Conservation (phyloP, 1,140 invertebrate genomes). For the Drosophila melanica region DNA sequence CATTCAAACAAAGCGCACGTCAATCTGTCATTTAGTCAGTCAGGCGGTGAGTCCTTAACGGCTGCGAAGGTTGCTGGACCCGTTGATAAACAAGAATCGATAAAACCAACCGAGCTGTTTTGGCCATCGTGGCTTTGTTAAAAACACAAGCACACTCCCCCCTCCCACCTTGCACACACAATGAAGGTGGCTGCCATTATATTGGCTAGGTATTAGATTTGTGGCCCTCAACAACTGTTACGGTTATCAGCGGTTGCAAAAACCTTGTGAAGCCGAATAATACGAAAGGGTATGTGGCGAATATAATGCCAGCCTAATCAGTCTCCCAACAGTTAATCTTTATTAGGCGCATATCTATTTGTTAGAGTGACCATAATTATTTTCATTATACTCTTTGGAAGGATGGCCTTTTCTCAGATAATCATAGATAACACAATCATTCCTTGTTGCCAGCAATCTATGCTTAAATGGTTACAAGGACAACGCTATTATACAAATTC, state of each 20-base stretch:
- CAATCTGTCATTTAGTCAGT: conserved; percentile 40
- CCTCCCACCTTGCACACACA: no score
- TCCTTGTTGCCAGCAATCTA: conserved; percentile 46
- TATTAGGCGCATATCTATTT: not conserved
- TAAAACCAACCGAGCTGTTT: conserved; percentile 52
- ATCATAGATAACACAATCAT: conserved; percentile 25
- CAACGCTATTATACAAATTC: conserved; percentile 63
- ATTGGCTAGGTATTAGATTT: no score
- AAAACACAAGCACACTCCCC: not conserved
- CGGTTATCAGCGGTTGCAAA: no score
- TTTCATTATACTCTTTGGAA: not conserved
- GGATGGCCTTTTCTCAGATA: not conserved
- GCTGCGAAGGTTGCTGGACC: conserved; percentile 40
- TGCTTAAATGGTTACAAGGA: conserved; percentile 71
- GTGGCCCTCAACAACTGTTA: no score
- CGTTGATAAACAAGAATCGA: conserved; percentile 68
- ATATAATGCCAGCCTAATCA: no score
- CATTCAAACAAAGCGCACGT: conserved; percentile 54
- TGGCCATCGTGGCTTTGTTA: conserved; percentile 21
- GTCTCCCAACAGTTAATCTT: not conserved
- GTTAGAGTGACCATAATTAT: not conserved
- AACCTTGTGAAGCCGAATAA: not conserved
- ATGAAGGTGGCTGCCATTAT: no score
- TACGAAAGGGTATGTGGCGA: no score
- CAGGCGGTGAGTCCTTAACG: conserved; percentile 34